Percentiles rank a stretch among this genome's conserved stretches.
Conservation (phyloP, 2,888 invertebrate species). For the Notodonta ziczac region DNA sequence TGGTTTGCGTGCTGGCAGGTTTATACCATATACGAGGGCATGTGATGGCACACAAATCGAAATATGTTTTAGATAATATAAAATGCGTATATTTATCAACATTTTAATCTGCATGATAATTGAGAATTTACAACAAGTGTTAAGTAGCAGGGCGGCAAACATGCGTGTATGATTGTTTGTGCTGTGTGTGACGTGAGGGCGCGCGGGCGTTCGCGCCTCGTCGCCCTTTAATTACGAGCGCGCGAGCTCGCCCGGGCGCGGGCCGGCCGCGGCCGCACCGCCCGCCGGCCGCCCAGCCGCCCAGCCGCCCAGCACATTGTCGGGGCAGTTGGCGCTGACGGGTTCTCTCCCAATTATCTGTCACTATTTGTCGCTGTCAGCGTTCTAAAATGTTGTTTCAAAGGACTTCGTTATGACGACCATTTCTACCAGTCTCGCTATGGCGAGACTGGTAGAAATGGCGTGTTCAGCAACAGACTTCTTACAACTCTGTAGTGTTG, state of each 20-base stretch:
- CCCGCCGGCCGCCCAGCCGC: not conserved
- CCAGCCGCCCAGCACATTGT: conserved; percentile 7
- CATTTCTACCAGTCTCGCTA: too few species aligned
- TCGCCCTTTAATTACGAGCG: conserved; percentile 53
- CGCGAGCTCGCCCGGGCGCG: not conserved
- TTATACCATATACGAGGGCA: conserved; percentile 21
- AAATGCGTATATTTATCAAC: too few species aligned
- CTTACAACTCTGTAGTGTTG: too few species aligned
- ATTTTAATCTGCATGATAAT: not conserved
- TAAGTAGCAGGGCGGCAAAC: conserved; percentile 8
- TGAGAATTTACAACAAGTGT: conserved; percentile 16
- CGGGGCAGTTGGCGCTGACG: conserved; percentile 13
- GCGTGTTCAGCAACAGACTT: too few species aligned
- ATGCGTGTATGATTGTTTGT: conserved; percentile 39
- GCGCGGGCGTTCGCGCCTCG: conserved; percentile 40
- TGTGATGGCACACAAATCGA: conserved; percentile 4
- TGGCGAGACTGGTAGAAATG: too few species aligned
- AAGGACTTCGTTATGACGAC: too few species aligned
- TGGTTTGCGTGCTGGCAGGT: conserved; percentile 20
- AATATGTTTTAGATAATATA: too few species aligned
- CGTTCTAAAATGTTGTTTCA: not conserved
- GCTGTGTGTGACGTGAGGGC: conserved; percentile 43
- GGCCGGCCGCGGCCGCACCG: not conserved
- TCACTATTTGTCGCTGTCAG: conserved; percentile 2
- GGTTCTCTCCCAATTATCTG: conserved; percentile 38